These are phyloP conservation scores for Myocastor coypus DNA, from an alignment of 2,113 vertebrate species.

Conservation along the genomic window DNA sequence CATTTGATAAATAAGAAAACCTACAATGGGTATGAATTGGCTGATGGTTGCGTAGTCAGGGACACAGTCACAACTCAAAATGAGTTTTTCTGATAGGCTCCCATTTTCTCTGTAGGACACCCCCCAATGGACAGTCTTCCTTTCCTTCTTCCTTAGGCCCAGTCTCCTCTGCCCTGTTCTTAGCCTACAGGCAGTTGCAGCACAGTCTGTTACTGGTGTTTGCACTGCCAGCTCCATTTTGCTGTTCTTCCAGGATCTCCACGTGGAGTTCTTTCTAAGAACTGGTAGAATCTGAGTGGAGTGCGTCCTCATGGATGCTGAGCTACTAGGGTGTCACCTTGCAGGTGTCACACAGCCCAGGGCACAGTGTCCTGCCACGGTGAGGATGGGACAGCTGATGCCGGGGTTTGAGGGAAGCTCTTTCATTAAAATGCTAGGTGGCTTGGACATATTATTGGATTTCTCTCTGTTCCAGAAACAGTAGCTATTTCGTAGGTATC, in stretches of 20 bases:
- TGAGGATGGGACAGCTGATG: neutral
- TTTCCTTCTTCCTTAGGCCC: neutral
- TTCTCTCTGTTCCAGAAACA: neutral
- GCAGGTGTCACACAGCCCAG: neutral
- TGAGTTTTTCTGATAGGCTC: neutral
- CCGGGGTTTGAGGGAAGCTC: neutral
- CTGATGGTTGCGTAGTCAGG: neutral
- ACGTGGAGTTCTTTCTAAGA: neutral
- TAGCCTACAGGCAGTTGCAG: too few relatives aligned
- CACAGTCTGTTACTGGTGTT: neutral
- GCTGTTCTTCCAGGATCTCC: neutral
- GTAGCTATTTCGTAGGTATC: neutral
- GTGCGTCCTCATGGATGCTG: fast-evolving
- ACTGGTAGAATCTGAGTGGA: neutral
- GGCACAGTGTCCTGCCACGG: neutral
- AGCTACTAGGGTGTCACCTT: too few relatives aligned
- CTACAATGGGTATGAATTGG: fast-evolving
- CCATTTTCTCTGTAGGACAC: fast-evolving
- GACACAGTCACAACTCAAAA: neutral
- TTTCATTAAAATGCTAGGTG: neutral
- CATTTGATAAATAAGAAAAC: neutral
- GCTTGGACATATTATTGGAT: neutral
- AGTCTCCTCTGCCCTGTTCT: neutral
- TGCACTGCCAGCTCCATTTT: too few relatives aligned
- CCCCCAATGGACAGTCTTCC: neutral